Conservation (phyloP, 2,888 invertebrate species). For the Rhamnusium bicolor region DNA sequence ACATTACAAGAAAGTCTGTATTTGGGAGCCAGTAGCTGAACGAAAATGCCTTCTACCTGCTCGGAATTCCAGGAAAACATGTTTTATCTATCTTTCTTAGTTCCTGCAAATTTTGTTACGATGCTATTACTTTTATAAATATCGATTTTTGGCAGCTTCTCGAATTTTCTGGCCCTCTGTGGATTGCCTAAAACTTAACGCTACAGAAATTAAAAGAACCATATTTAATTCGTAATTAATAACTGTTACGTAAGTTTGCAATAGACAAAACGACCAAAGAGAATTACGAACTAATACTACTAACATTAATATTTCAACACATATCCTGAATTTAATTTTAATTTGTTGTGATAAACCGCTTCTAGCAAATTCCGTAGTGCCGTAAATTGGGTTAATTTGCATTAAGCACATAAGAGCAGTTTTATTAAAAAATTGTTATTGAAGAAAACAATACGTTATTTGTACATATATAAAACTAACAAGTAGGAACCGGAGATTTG, state of each 20-base stretch:
- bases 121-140: too few relatives aligned
- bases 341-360: not conserved
- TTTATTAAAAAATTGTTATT: slow-evolving; percentile 1
- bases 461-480: not conserved
- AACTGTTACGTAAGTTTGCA: not conserved
- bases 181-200: too few relatives aligned
- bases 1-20: too few relatives aligned
- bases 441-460: slow-evolving; percentile 3
- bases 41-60: too few relatives aligned
- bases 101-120: too few relatives aligned
- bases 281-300: not conserved
- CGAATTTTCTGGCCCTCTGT: too few relatives aligned
- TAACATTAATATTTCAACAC: not conserved
- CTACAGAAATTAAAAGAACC: too few relatives aligned
- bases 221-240: too few relatives aligned
- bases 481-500: slow-evolving; percentile 28
- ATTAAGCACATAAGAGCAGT: not conserved
- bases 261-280: not conserved
- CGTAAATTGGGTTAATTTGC: not conserved
- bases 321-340: not conserved
- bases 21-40: too few relatives aligned
- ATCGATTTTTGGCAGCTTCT: too few relatives aligned
- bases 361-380: not conserved
- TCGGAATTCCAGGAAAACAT: too few relatives aligned
- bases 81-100: too few relatives aligned